Percentiles rank a stretch among this genome's conserved stretches.
These are phyloP conservation scores for Engystomops pustulosus DNA, from an alignment of 2,113 vertebrate species.

Conservation along the genomic window DNA sequence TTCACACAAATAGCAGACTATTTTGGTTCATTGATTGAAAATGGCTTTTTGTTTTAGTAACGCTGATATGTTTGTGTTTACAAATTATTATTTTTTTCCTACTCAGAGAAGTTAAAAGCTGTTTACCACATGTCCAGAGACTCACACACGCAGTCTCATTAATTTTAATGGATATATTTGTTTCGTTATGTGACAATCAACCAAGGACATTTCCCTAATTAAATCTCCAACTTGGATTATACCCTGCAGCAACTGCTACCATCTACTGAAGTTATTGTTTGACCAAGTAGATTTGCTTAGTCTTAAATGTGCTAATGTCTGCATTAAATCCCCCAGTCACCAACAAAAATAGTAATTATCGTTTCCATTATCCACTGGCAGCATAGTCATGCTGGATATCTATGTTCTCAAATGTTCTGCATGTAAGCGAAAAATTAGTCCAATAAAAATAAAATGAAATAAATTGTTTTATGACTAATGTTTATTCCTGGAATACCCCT, in stretches of 20 bases:
- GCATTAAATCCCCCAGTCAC: not conserved
- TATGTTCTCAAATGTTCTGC: not conserved
- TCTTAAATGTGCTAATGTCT: constrained; percentile 21
- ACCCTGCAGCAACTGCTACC: constrained; percentile 5
- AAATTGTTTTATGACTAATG: too few relatives aligned
- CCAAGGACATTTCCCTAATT: constrained; percentile 48
- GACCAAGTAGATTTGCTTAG: constrained; percentile 11
- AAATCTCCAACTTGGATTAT: constrained; percentile 38
- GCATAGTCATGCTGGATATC: not conserved
- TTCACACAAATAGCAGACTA: not conserved
- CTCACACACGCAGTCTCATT: constrained; percentile 27
- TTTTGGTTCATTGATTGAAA: not conserved
- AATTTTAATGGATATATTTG: constrained; percentile 49
- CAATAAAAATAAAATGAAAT: not conserved
- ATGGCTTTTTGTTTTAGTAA: constrained; percentile 4
- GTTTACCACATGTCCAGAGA: constrained; percentile 17
- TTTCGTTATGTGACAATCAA: constrained; percentile 32
- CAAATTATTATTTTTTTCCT: constrained; percentile 27
- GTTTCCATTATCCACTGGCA: constrained; percentile 15
- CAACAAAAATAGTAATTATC: constrained; percentile 31
- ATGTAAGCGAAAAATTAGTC: too few relatives aligned
- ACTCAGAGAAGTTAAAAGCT: constrained; percentile 8
- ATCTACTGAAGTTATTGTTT: constrained; percentile 45
- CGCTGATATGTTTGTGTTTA: not conserved
- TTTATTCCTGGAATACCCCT: too few relatives aligned